phyloP scores from a whole-genome alignment of 1,140 invertebrate species.

The Lepidurus arcticus region DNA sequence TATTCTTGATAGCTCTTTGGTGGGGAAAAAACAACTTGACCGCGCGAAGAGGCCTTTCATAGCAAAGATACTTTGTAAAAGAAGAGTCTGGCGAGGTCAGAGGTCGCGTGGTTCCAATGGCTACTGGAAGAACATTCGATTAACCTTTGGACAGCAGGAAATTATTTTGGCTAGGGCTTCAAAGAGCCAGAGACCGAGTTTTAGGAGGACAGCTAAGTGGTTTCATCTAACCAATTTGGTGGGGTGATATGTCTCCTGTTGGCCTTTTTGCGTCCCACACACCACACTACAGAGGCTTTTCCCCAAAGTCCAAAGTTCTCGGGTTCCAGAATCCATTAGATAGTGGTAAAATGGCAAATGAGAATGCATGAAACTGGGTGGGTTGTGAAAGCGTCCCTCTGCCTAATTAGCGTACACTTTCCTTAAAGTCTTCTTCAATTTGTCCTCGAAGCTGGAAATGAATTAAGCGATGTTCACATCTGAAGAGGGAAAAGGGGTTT shows the following conservation, averaged over 20 bases:
- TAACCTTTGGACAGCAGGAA: background rate
- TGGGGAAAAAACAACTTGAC: background rate
- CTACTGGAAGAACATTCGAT: conserved; percentile 3
- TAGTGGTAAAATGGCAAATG: conserved; percentile 15
- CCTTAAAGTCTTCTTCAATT: conserved; percentile 10
- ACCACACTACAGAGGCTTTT: too few species aligned
- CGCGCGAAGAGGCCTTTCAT: background rate
- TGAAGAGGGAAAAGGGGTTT: background rate
- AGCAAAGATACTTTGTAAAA: background rate
- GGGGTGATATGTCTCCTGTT: conserved; percentile 3
- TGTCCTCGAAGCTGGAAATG: background rate
- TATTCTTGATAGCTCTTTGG: background rate
- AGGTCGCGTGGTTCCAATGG: background rate
- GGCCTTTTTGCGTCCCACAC: background rate
- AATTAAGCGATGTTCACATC: background rate
- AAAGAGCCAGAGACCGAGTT: background rate
- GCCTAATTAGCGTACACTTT: background rate
- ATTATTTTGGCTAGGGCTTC: conserved; percentile 14
- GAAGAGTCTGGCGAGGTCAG: background rate
- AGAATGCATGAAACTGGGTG: background rate
- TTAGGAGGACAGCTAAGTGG: background rate
- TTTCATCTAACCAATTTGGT: conserved; percentile 10
- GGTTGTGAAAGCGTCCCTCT: background rate
- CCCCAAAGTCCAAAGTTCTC: background rate
- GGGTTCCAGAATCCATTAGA: background rate